Base-by-base conservation (phyloP, 2,113 vertebrate genomes). In the Tichodroma muraria region DNA sequence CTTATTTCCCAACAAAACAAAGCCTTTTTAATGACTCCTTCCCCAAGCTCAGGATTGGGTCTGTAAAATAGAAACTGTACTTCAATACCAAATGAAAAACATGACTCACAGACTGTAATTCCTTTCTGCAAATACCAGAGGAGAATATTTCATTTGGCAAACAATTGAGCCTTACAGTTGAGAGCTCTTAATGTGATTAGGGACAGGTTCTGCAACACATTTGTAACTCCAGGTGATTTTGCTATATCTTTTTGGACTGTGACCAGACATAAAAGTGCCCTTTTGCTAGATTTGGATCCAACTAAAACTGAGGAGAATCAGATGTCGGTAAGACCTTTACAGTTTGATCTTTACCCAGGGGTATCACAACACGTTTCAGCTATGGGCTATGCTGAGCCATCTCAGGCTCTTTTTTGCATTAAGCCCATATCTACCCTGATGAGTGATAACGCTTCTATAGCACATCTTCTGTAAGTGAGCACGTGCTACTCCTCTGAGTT, bases 171-270 rank as follows among this genome's bases (percentile, higher is more conserved):
- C 71, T 85, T 95, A 73, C 56, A 93, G 92, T 97, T 96, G 90
- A 95, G 94, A 97, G 92, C 75, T 91, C 87, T 96, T 96, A 85
- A 92, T 97, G 88, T 86, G 94, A 93, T 95, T 95, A 96, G 94
- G 96, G 93, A 95, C 87, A 97, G 94, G 94, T 96, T 97, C 96
- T 97, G 97, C 96, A 96, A 93, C 88, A 95, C 95, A 96, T 96
- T 95, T 95, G 93, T 95, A 95, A 85, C 93, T 93, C 78, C 91
- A 94, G 95, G 93, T 94, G 93, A 96, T 96, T 97, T 94, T 87
- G 57, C 80, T 88, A 72, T 66, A 75, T 73, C 90, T 95, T 93
- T 85, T 91, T 96, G 86, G 94, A 88, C 60, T 30, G 44, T n/a
- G 71, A 93, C 91, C 95, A 97, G 88, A 85, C 27, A 78, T 42